A percentile compares a stretch with the other conserved stretches of the same genome.
phyloP scores from a whole-genome alignment of 1,140 invertebrate genomes.

The Goniozus legneri region DNA sequence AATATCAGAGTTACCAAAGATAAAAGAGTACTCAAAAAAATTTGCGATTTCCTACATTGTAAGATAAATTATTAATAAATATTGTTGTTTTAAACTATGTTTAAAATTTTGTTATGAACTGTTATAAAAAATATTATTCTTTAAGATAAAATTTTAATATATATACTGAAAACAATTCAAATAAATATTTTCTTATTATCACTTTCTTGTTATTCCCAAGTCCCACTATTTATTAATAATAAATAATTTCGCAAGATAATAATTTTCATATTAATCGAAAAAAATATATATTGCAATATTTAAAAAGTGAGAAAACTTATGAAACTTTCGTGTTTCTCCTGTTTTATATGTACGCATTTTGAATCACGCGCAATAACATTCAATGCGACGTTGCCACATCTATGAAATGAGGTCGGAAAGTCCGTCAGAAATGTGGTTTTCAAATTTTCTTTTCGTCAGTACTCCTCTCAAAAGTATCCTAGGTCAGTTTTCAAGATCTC shows the following conservation, averaged over 20 bases:
- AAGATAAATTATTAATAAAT: background rate
- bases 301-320: background rate
- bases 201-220: background rate
- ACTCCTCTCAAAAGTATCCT: background rate
- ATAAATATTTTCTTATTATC: background rate
- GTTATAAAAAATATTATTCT: background rate
- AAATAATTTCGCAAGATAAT: too few relatives aligned
- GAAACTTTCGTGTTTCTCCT: background rate
- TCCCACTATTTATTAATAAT: background rate
- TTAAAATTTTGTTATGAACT: background rate
- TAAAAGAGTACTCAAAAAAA: background rate
- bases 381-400: background rate
- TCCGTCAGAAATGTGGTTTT: background rate
- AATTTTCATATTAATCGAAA: too few relatives aligned
- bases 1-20: background rate
- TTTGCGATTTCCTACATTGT: background rate
- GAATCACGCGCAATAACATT: background rate
- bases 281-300: background rate
- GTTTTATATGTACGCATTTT: background rate
- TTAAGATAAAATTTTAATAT: background rate
- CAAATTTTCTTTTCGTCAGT: background rate
- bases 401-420: background rate
- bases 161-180: background rate
- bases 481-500: background rate
- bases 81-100: background rate